A percentile compares a stretch with the other conserved stretches of the same genome.
These are phyloP conservation scores for Semaprochilodus insignis DNA, from an alignment of 2,797 vertebrate species.

Conservation along the genomic window DNA sequence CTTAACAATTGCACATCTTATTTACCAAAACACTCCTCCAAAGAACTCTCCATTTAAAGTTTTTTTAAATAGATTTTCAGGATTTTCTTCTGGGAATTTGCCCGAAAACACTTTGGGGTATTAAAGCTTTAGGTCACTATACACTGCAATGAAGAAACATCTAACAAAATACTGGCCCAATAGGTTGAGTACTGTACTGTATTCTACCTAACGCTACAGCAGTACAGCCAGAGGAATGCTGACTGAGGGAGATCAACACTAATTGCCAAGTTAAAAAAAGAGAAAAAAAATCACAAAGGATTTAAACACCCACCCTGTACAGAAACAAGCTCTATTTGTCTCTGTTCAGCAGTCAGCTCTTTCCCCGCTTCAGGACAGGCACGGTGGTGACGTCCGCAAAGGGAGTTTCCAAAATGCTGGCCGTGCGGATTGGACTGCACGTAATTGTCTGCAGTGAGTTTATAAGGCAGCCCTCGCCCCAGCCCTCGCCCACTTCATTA, in stretches of 20 bases:
- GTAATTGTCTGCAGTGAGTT: conserved; percentile 29
- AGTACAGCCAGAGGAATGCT: neutral
- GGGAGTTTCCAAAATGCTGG: conserved; percentile 3
- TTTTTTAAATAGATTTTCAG: too few species aligned
- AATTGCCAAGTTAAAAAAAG: conserved; percentile 6
- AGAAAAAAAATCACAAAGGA: neutral
- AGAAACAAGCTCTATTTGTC: conserved; percentile 3
- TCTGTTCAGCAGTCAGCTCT: conserved; percentile 10
- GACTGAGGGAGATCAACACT: neutral
- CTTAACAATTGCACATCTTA: too few species aligned
- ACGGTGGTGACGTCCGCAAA: conserved; percentile 2
- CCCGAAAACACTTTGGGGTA: neutral
- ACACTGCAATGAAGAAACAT: neutral
- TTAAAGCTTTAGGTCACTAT: neutral
- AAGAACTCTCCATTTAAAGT: too few species aligned
- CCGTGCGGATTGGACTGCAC: neutral
- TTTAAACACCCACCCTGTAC: conserved; percentile 2
- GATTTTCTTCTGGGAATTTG: neutral
- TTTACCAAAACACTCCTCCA: too few species aligned
- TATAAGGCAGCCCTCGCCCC: conserved; percentile 14
- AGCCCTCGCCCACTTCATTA: conserved; percentile 15
- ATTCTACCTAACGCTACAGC: neutral
- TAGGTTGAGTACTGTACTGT: neutral
- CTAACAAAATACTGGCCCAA: neutral
- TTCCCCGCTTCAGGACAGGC: neutral